Evolutionary conservation across 1,140 invertebrate genomes (phyloP), one percentile per base, ranked within the genome.

Genomic region (Argopecten irradians): DNA sequence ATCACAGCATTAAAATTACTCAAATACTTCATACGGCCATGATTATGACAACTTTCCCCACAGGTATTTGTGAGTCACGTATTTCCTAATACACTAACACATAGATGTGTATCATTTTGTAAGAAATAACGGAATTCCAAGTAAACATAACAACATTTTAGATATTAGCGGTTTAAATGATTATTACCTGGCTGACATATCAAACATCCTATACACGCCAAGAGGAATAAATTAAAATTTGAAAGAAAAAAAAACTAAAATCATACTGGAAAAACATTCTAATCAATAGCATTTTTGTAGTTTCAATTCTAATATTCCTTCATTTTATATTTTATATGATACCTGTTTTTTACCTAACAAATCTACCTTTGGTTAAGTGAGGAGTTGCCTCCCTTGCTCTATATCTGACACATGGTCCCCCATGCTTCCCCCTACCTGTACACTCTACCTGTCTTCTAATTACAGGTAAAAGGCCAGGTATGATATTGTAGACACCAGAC

Each of bases 321-420:
- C n/a, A n/a, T n/a, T n/a, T n/a, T n/a, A n/a, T n/a, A n/a, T n/a
- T n/a, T n/a, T n/a, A n/a, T n/a, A n/a, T n/a, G n/a, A n/a, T n/a
- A n/a, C n/a, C n/a, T n/a, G n/a, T n/a, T n/a, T n/a, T n/a, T n/a
- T n/a, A n/a, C n/a, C n/a, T n/a, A n/a, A n/a, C n/a, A n/a, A n/a
- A n/a, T n/a, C n/a, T n/a, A n/a, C n/a, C n/a, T 39, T 46, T 46
- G 3, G 22, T 19, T 46, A 14, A 16, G n/a, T 71, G 13, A 71
- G 55, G 55, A 28, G 55, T 71, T 71, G 13, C 55, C 55, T 71
- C 55, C 55, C 55, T 71, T 71, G 55, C 55, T 71, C 55, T 71
- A 28, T 55, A 22, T 71, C 55, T 71, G n/a, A 11, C 16, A 11
- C 16, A 16, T n/a, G 55, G 55, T 39, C 55, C 55, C 55, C 55